These are phyloP conservation scores for Agrotis exclamationis DNA, from an alignment of 2,888 invertebrate genomes.

Conservation along the genomic window DNA sequence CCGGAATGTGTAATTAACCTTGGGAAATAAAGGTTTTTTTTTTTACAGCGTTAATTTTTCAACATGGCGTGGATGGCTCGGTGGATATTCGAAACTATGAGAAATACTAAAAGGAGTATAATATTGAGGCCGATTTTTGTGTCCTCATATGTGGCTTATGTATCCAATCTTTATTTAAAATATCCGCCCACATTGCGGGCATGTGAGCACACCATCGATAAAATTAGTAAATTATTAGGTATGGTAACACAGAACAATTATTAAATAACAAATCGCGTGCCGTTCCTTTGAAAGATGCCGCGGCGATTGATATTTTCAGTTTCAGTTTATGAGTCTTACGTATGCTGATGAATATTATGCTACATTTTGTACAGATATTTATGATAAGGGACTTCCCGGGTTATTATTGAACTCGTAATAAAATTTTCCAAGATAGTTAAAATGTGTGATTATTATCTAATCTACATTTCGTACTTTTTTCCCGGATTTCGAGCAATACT, in stretches of 20 bases:
- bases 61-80: no score
- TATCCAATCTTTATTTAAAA: no score
- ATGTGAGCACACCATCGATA: no score
- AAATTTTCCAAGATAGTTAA: slow-evolving; percentile 1
- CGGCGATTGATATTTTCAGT: not conserved
- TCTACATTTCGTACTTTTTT: not conserved
- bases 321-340: not conserved
- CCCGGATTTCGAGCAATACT: not conserved
- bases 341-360: not conserved
- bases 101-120: no score
- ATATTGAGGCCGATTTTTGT: no score
- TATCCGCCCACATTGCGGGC: no score
- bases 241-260: not conserved
- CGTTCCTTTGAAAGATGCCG: slow-evolving; percentile 18
- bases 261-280: not conserved
- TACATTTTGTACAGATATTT: slow-evolving; percentile 1
- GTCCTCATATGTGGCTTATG: no score
- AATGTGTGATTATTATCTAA: not conserved
- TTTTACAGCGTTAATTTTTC: no score
- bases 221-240: no score
- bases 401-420: slow-evolving; percentile 10
- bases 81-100: no score
- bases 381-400: slow-evolving; percentile 44
- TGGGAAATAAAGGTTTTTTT: no score
- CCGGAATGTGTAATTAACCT: no score